phyloP scores from a whole-genome alignment of 2,888 invertebrate species.

The Drosophila antonietae region DNA sequence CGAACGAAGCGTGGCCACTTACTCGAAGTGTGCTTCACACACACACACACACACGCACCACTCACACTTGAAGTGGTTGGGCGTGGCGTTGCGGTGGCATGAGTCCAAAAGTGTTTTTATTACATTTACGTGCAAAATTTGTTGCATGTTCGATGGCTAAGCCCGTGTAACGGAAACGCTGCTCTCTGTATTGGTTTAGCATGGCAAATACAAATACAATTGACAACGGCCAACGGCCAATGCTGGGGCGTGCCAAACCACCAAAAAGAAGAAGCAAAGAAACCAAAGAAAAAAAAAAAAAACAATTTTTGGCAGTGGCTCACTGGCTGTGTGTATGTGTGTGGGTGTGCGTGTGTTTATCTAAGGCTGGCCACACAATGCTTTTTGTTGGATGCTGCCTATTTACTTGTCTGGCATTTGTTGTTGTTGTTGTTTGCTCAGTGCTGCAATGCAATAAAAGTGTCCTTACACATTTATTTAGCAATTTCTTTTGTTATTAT shows the following conservation, averaged over 20 bases:
- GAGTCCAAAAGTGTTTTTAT: slow-evolving; percentile 75
- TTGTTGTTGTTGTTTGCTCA: slow-evolving; percentile 37
- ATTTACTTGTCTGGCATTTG: slow-evolving; percentile 68
- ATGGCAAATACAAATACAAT: slow-evolving; percentile 64
- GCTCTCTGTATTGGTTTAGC: slow-evolving; percentile 71
- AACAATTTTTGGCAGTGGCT: slow-evolving; percentile 44
- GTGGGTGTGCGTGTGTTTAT: slow-evolving; percentile 52
- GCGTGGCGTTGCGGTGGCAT: slow-evolving; percentile 39
- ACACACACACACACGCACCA: slow-evolving; percentile 24
- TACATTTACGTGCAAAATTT: slow-evolving; percentile 83
- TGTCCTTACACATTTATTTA: slow-evolving; percentile 81
- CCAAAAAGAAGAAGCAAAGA: slow-evolving; percentile 22
- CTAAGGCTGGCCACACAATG: slow-evolving; percentile 65
- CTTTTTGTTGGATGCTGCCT: slow-evolving; percentile 59
- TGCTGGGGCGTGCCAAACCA: slow-evolving; percentile 48
- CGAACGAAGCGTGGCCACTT: slow-evolving; percentile 50
- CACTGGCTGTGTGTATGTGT: slow-evolving; percentile 24
- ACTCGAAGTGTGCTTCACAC: slow-evolving; percentile 53
- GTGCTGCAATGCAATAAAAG: slow-evolving; percentile 74
- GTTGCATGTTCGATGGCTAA: slow-evolving; percentile 74
- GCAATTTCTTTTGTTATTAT: slow-evolving; percentile 79
- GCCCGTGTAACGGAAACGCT: slow-evolving; percentile 64
- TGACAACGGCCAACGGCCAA: slow-evolving; percentile 55
- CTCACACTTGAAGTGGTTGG: slow-evolving; percentile 56
- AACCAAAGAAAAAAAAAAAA: not conserved